Evolutionary conservation across 2,797 vertebrate species (phyloP), one percentile per base, ranked within the genome.

Genomic region (Coracias cyanogaster): DNA sequence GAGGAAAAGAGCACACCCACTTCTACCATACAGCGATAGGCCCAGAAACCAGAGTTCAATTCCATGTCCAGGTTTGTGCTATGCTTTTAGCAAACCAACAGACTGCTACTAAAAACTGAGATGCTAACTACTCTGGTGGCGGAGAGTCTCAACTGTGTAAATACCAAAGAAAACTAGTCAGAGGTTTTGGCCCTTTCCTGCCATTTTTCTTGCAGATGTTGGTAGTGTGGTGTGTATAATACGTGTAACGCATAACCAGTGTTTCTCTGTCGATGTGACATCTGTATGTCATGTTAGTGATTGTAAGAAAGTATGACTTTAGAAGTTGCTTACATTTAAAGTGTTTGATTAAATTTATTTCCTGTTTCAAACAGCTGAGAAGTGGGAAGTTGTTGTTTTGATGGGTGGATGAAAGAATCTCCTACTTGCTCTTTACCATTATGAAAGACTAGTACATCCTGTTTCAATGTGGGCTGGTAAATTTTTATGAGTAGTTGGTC

Each of bases 171-270:
- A 61, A 60, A 35, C 12, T 21, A 15, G 19, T 25, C 25, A 19
- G 55, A 57, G 11, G 6, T 70, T 88, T 73, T 70, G 41, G 24
- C 8, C 3, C 14, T 64, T 67, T 18, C 9, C 16, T 91, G 20
- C 11, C 0, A 1, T 37, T 80, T 80, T 26, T 73, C 12, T 58
- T 45, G n/a, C 26, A 37, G 61, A 15, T 10, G 1, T 74, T 64
- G 35, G 18, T 69, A n/a, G 15, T 10, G 19, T 9, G 43, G 35
- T 19, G 14, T 49, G 4, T 41, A 3, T 37, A 39, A 48, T 22
- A 17, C 1, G 1, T 20, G 35, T 66, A 66, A 48, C 0, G 1
- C 1, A 4, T 46, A 39, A 39, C 45, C 18, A 9, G 57, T 45
- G 52, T 49, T 79, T 70, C 52, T 49, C 4, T 37, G 3, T 35